Evolutionary conservation across 2,888 invertebrate genomes (phyloP).

Genomic region (Sinopyrophorus schimmeli): DNA sequence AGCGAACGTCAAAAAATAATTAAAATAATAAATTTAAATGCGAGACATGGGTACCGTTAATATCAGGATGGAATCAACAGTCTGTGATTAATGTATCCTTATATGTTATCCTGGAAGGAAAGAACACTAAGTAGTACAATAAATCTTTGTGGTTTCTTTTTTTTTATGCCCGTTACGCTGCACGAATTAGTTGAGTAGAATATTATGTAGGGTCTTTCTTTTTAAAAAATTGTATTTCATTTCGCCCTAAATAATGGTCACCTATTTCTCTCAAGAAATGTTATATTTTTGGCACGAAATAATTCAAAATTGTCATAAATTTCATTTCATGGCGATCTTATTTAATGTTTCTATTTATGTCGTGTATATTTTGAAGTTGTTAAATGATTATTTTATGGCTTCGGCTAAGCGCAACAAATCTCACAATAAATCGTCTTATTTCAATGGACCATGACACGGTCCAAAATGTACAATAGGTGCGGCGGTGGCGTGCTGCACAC

Average conservation of each 20-base stretch:
- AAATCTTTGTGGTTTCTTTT: slow-evolving; percentile 21
- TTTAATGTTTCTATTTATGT: too few species aligned
- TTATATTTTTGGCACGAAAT: too few species aligned
- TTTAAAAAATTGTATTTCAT: not conserved
- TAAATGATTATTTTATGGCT: too few species aligned
- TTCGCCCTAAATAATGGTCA: too few species aligned
- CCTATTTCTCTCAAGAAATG: too few species aligned
- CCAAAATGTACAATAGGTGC: not conserved
- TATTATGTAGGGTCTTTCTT: not conserved
- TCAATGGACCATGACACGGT: not conserved
- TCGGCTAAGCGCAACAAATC: not conserved
- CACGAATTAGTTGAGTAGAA: slow-evolving; percentile 1
- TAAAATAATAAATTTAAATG: too few species aligned
- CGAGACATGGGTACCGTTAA: too few species aligned
- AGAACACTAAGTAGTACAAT: slow-evolving; percentile 19
- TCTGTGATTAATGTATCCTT: slow-evolving; percentile 14
- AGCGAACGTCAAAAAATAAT: too few species aligned
- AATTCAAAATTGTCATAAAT: too few species aligned
- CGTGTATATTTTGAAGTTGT: too few species aligned
- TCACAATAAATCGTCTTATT: not conserved
- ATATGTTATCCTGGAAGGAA: slow-evolving; percentile 15
- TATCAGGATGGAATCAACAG: slow-evolving; percentile 15
- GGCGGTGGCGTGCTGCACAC: slow-evolving; percentile 2
- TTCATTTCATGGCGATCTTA: too few species aligned
- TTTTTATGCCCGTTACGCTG: slow-evolving; percentile 9